Evolutionary conservation across 2,113 vertebrate species (phyloP).

Genomic region (Australoheros scitulus): DNA sequence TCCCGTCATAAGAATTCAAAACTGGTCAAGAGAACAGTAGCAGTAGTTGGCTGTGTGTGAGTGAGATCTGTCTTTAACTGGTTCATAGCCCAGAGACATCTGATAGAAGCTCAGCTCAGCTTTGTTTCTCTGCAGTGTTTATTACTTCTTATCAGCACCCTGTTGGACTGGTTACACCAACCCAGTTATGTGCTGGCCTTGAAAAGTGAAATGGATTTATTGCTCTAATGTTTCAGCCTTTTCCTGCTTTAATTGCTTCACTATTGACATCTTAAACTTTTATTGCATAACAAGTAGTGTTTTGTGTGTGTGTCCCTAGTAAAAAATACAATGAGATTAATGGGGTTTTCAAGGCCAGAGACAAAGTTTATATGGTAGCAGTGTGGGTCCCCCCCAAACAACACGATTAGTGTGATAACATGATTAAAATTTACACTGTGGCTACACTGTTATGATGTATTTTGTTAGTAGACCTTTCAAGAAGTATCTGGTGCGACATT

Average conservation of each 20-base stretch:
- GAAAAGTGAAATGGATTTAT: slow-evolving; percentile 75
- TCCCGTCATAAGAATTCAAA: not conserved
- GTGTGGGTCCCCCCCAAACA: not conserved
- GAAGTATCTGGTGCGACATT: not conserved
- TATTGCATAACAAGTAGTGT: not conserved
- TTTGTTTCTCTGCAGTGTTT: slow-evolving; percentile 6
- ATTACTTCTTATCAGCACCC: slow-evolving; percentile 44
- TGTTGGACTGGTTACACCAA: slow-evolving; percentile 50
- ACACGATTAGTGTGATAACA: not conserved
- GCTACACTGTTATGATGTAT: not conserved
- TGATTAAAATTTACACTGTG: not conserved
- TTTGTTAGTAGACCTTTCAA: not conserved
- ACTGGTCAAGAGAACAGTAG: not conserved
- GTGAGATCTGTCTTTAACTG: slow-evolving; percentile 22
- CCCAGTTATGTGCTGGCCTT: slow-evolving; percentile 62
- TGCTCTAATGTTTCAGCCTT: slow-evolving; percentile 41
- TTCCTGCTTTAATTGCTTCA: slow-evolving; percentile 29
- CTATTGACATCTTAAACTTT: slow-evolving; percentile 22
- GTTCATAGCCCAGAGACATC: slow-evolving; percentile 47
- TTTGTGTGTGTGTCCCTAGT: not conserved
- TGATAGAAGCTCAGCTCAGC: slow-evolving; percentile 37
- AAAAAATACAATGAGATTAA: not conserved
- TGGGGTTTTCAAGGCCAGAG: not conserved
- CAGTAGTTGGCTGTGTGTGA: not conserved
- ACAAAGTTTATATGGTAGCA: not conserved